phyloP scores from a whole-genome alignment of 2,888 invertebrate species.

The Drosophila testacea region DNA sequence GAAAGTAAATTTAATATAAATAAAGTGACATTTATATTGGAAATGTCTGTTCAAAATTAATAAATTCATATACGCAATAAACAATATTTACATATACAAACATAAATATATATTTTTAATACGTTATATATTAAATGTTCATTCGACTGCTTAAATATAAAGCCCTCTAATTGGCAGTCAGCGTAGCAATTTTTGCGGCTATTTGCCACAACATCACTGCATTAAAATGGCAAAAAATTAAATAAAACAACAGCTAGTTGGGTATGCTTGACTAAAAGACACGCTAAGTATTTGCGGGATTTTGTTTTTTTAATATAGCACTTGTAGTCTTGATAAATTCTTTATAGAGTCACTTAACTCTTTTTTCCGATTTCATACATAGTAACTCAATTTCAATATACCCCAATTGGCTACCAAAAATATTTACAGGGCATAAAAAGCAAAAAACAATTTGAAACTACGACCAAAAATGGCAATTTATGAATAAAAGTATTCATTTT shows the following conservation, averaged over 20 bases:
- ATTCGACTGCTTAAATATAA: conserved; percentile 17
- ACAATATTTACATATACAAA: not conserved
- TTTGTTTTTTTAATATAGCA: no score
- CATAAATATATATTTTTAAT: not conserved
- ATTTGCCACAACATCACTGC: conserved; percentile 11
- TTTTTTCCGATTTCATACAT: not conserved
- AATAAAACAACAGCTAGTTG: not conserved
- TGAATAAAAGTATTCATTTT: conserved; percentile 47
- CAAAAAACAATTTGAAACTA: conserved; percentile 8
- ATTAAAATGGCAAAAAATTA: conserved; percentile 26
- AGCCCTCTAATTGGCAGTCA: conserved; percentile 60
- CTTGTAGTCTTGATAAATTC: no score
- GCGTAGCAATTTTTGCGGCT: conserved; percentile 42
- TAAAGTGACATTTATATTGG: not conserved
- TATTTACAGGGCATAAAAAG: conserved; percentile 10
- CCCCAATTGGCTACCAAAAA: not conserved
- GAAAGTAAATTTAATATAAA: conserved; percentile 29
- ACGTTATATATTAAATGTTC: conserved; percentile 2
- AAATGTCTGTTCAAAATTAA: conserved; percentile 11
- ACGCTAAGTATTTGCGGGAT: not conserved
- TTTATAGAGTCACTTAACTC: no score
- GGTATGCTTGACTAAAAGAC: not conserved
- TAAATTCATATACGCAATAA: conserved; percentile 5
- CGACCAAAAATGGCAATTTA: conserved; percentile 31
- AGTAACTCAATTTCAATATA: not conserved